A percentile compares a stretch with the other conserved stretches of the same genome.
Conservation (phyloP, 2,113 vertebrate genomes). For the Conger conger region DNA sequence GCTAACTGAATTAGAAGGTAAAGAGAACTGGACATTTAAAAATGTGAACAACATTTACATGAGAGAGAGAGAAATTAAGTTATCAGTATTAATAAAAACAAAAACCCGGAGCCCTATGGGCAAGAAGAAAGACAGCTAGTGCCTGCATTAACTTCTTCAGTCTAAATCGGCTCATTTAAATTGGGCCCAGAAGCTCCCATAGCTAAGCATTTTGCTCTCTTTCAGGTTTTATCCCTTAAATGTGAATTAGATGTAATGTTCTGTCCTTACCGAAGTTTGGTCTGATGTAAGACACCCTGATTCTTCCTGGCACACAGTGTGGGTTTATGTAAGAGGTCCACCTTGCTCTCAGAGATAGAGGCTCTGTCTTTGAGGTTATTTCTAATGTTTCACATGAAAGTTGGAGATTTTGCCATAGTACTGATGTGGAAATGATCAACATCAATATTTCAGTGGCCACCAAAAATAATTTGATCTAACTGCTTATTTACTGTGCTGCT, state of each 20-base stretch:
- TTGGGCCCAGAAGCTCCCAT: neutral
- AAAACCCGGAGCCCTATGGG: neutral
- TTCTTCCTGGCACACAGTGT: neutral
- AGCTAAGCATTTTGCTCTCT: neutral
- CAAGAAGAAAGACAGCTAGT: neutral
- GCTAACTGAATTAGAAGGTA: too few relatives aligned
- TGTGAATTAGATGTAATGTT: conserved; percentile 11
- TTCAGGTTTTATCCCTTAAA: conserved; percentile 18
- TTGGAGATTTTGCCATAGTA: neutral
- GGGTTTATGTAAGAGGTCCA: neutral
- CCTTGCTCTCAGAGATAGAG: neutral
- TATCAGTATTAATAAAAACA: neutral
- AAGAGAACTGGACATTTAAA: too few relatives aligned
- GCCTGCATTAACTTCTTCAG: neutral
- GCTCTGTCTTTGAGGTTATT: neutral
- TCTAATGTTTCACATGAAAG: neutral
- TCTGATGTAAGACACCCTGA: conserved; percentile 1
- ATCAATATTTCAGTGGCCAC: neutral
- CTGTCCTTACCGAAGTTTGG: neutral
- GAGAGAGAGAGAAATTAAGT: conserved; percentile 36
- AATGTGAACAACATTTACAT: too few relatives aligned
- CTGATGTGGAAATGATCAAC: neutral
- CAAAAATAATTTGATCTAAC: neutral
- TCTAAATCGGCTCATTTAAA: conserved; percentile 8
- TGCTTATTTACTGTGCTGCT: neutral